phyloP scores from a whole-genome alignment of 2,113 vertebrate genomes.

The Nerophis ophidion region DNA sequence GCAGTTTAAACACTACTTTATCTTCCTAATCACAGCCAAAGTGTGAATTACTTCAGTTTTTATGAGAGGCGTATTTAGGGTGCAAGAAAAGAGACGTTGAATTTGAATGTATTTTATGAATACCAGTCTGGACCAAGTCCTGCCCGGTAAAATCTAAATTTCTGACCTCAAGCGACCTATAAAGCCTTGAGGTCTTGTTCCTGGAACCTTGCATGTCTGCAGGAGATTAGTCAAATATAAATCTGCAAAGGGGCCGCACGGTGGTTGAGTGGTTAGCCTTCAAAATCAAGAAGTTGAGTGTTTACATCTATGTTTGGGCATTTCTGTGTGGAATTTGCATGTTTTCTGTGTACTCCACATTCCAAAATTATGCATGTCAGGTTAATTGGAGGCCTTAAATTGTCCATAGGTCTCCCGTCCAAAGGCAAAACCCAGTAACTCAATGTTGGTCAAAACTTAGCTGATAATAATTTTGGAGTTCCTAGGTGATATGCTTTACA shows the following conservation, averaged over 20 bases:
- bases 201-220: conserved; percentile 41
- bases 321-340: too few relatives aligned
- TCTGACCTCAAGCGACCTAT: conserved; percentile 62
- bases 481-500: too few relatives aligned
- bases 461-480: too few relatives aligned
- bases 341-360: too few relatives aligned
- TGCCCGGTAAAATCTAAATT: conserved; percentile 54
- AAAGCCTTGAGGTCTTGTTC: conserved; percentile 50
- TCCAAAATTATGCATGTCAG: too few relatives aligned
- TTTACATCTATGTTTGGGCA: too few relatives aligned
- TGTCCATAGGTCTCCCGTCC: too few relatives aligned
- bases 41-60: conserved; percentile 29
- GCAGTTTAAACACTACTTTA: conserved; percentile 20
- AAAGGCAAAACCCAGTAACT: too few relatives aligned
- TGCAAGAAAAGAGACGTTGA: conserved; percentile 29
- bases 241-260: background rate
- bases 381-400: too few relatives aligned
- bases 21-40: conserved; percentile 23
- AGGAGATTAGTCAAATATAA: conserved; percentile 51
- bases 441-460: too few relatives aligned
- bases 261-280: background rate
- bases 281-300: background rate
- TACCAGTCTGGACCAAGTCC: conserved; percentile 39
- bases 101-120: conserved; percentile 44
- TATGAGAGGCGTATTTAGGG: conserved; percentile 40